phyloP scores from a whole-genome alignment of 2,888 invertebrate species.

The Dasypolia templi region DNA sequence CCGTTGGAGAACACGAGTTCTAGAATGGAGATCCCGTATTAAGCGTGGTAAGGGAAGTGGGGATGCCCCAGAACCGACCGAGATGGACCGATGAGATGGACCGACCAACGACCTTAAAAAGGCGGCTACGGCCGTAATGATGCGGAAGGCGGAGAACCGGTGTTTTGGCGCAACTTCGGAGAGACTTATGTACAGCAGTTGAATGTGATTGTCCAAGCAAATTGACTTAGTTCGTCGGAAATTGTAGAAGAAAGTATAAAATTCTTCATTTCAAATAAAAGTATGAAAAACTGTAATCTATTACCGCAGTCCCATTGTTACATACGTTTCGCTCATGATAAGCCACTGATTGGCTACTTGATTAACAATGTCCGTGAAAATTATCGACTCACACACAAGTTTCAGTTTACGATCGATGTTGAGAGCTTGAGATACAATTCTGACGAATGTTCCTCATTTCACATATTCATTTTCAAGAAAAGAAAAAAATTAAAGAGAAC shows the following conservation, averaged over 20 bases:
- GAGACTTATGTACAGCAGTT: not conserved
- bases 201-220: too few relatives aligned
- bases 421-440: not conserved
- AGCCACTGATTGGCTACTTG: conserved; percentile 63
- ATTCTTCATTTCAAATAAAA: conserved; percentile 34
- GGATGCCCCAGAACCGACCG: too few relatives aligned
- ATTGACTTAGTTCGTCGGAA: not conserved
- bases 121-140: too few relatives aligned
- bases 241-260: not conserved
- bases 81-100: too few relatives aligned
- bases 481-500: too few relatives aligned
- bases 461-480: not conserved
- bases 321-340: conserved; percentile 51
- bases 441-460: not conserved
- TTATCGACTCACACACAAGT: conserved; percentile 28
- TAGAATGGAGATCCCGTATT: not conserved
- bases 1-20: not conserved
- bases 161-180: not conserved
- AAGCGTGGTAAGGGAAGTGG: too few relatives aligned
- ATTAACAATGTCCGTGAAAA: conserved; percentile 58
- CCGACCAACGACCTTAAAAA: not conserved
- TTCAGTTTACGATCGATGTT: conserved; percentile 23
- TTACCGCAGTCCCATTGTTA: conserved; percentile 51
- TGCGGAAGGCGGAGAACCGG: not conserved
- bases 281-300: conserved; percentile 40